phyloP scores from a whole-genome alignment of 2,797 vertebrate species.

The Chromobotia macracanthus region DNA sequence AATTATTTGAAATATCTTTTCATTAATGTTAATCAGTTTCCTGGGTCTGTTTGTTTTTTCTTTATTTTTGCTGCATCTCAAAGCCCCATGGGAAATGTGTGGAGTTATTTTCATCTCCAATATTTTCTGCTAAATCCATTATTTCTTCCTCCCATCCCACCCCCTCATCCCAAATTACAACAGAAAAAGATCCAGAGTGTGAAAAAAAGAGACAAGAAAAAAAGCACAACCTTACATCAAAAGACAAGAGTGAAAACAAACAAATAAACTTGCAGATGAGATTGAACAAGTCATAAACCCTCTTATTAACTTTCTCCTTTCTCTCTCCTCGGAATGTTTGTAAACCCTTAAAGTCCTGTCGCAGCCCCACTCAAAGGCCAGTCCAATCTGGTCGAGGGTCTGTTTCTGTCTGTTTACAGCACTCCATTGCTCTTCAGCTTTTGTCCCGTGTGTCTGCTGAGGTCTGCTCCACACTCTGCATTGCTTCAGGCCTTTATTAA shows the following conservation, averaged over 20 bases:
- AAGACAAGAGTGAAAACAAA: conserved; percentile 68
- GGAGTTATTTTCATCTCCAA: conserved; percentile 42
- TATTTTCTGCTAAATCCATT: conserved; percentile 33
- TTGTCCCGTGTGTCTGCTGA: conserved; percentile 85
- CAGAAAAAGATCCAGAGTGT: conserved; percentile 21
- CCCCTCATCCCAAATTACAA: conserved; percentile 30
- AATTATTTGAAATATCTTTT: background rate
- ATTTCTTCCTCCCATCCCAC: conserved; percentile 15
- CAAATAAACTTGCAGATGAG: conserved; percentile 74
- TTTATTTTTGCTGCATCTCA: background rate
- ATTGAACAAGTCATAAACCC: conserved; percentile 76
- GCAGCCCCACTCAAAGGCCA: conserved; percentile 75
- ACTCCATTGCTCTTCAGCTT: conserved; percentile 84
- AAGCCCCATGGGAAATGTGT: conserved; percentile 20
- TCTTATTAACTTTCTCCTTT: conserved; percentile 75
- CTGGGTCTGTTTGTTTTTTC: background rate
- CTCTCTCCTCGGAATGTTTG: conserved; percentile 68
- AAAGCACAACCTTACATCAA: conserved; percentile 50
- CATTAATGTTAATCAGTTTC: conserved; percentile 13
- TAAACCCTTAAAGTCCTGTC: conserved; percentile 82
- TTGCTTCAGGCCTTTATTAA: conserved; percentile 98
- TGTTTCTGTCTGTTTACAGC: conserved; percentile 71
- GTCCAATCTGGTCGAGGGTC: conserved; percentile 71
- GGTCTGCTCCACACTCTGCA: conserved; percentile 79
- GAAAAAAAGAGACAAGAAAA: conserved; percentile 3